A percentile compares a stretch with the other conserved stretches of the same genome.
phyloP scores from a whole-genome alignment of 2,113 vertebrate species.

The Cryptoleucopteryx plumbea region DNA sequence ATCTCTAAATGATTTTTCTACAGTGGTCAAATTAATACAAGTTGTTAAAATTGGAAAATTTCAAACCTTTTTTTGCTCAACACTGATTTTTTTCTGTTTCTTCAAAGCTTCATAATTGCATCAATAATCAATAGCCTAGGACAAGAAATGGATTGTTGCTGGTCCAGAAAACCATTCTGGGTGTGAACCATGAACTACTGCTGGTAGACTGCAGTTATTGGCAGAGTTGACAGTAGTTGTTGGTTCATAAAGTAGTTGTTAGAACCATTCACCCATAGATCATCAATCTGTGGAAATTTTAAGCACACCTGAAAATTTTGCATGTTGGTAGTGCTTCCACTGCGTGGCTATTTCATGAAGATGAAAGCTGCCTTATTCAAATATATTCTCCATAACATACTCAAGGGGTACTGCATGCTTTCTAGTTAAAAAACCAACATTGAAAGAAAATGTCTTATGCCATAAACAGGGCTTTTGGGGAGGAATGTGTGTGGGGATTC shows the following conservation, averaged over 20 bases:
- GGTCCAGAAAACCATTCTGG: not conserved
- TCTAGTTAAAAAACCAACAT: not conserved
- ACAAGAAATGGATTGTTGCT: not conserved
- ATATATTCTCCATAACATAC: not conserved
- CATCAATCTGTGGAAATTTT: not conserved
- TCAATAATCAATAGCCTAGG: not conserved
- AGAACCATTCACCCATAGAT: not conserved
- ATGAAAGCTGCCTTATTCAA: not conserved
- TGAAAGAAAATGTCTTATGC: not conserved
- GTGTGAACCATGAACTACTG: not conserved
- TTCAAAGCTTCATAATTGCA: not conserved
- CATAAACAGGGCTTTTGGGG: not conserved
- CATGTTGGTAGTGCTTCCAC: not conserved
- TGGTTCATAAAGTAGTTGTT: not conserved
- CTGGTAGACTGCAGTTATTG: not conserved
- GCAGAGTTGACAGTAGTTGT: not conserved
- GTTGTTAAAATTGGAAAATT: not conserved
- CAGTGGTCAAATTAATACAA: not conserved
- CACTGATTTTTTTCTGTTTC: not conserved
- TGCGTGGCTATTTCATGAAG: not conserved
- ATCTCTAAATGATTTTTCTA: not conserved
- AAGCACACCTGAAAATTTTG: not conserved
- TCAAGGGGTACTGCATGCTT: not conserved
- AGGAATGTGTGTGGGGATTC: fast-evolving
- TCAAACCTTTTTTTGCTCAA: not conserved